phyloP scores from a whole-genome alignment of 2,797 vertebrate species.

The Urosaurus nigricauda region DNA sequence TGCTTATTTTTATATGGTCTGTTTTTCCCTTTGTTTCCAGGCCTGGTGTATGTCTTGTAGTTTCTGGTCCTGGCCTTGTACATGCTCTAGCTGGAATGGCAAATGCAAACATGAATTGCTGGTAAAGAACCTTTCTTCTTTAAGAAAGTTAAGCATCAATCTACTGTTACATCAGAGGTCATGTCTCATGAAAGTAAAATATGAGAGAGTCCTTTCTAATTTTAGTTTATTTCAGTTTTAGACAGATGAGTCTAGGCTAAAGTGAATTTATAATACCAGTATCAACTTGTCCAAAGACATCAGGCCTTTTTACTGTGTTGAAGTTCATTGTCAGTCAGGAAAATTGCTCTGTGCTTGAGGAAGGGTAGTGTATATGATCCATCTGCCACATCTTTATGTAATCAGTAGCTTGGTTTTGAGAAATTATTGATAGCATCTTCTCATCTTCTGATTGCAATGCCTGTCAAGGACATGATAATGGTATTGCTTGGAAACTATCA shows the following conservation, averaged over 20 bases:
- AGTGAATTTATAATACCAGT: background rate
- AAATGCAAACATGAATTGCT: slow-evolving; percentile 95
- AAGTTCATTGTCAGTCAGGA: background rate
- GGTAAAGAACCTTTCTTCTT: slow-evolving; percentile 79
- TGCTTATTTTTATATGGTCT: background rate
- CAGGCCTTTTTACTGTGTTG: background rate
- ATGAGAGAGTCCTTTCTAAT: background rate
- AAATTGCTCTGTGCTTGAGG: background rate
- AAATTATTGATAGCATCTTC: background rate
- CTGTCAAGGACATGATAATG: background rate
- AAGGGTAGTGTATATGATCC: background rate
- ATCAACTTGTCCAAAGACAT: background rate
- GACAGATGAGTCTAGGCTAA: background rate
- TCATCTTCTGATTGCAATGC: background rate
- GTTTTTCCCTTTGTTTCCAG: slow-evolving; percentile 75
- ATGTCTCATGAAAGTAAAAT: background rate
- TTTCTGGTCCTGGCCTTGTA: slow-evolving; percentile 95
- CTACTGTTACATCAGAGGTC: background rate
- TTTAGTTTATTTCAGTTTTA: background rate
- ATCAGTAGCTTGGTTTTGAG: slow-evolving; percentile 8
- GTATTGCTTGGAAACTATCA: background rate
- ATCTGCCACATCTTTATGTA: background rate
- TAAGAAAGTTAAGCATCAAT: background rate
- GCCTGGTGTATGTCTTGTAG: slow-evolving; percentile 93
- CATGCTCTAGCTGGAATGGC: slow-evolving; percentile 96